Evolutionary conservation across 2,113 vertebrate genomes (phyloP), one percentile per base, ranked within the genome.

Genomic region (Phalacrocorax aristotelis): DNA sequence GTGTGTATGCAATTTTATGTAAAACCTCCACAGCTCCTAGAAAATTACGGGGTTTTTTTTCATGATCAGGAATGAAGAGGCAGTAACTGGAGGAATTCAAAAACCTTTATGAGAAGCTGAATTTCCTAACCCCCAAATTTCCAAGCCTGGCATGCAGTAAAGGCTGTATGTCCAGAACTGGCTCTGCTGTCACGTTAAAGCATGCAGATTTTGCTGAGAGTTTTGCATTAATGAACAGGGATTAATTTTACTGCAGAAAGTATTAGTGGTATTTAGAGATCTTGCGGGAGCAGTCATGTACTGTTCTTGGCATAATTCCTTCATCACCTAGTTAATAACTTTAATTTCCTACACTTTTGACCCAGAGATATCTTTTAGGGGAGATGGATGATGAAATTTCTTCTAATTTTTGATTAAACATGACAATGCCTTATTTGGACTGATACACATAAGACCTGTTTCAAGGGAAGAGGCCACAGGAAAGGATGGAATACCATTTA

Each of bases 191-290:
- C 27, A 71, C 48, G 42, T 79, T 94, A 83, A 95, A 82, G 1
- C 36, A 54, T 52, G 15, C 20, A 80, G 61, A 58, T 55, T 94
- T 88, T 90, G 2, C 32, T 89, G 64, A 84, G 58, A 88, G 60
- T 90, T 92, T 94, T 93, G 48, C 36, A 69, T 90, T 92, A 95
- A 95, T 83, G 92, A 94, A 87, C 13, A 62, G 15, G 72, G 57
- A 94, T 96, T 97, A 88, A 89, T 94, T 97, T 90, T 92, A 46
- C 69, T 76, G 86, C 88, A 86, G 66, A 92, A 96, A 92, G 68
- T 66, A 86, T 91, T 91, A 91, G 76, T 70, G 42, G 40, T 95
- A 68, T 93, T 96, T 97, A 93, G 69, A 87, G 29, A 66, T 91
- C 95, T 89, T 44, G 3, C 89, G 87, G 91, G 86, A 96, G 65